Base-by-base conservation (phyloP, 1,140 invertebrate genomes). In the Calycopis cecrops region DNA sequence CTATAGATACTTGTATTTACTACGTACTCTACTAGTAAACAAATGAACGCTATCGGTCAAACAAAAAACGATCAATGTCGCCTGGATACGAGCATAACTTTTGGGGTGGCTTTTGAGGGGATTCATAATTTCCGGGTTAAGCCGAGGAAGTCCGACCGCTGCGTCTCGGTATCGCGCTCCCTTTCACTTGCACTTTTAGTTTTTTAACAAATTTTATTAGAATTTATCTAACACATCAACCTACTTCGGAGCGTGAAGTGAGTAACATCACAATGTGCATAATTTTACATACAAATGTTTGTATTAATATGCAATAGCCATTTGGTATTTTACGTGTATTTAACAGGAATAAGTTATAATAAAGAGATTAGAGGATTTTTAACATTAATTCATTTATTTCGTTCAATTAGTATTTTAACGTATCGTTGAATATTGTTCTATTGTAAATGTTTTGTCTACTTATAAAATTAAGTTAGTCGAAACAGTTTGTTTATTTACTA, bases 121-220 rank as follows among this genome's bases (percentile, higher is more conserved):
- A 72, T 78, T 76, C 71, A 60, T 74, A 71, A 85, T 82, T 79
- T 85, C 82, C 82, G 75, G 69, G 62, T 69, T 65, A 65, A 70
- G 49, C 53, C 48, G 34, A 68, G 55, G 74, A 75, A 85, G 70
- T 72, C 70, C 56, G 55, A 65, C 35, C 50, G 48, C 56, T 55
- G 35, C 60, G 35, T 51, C 48, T n/a, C 56, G 53, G 55, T 69
- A 66, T 58, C 56, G 59, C 37, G 35, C 62, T 64, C 48, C 64
- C 62, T 52, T 57, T 60, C 63, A 62, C 44, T 56, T 21, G 18
- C 18, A 16, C 55, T 54, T 33, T 49, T 48, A 40, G 42, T 49
- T 48, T 40, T 44, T 33, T n/a, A n/a, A 53, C 42, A 40, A 11
- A 44, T 53, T 44, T 44, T 16, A 44, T 44, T 44, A 44, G 16